Conservation (phyloP, 2,888 invertebrate genomes). For the Actias luna region DNA sequence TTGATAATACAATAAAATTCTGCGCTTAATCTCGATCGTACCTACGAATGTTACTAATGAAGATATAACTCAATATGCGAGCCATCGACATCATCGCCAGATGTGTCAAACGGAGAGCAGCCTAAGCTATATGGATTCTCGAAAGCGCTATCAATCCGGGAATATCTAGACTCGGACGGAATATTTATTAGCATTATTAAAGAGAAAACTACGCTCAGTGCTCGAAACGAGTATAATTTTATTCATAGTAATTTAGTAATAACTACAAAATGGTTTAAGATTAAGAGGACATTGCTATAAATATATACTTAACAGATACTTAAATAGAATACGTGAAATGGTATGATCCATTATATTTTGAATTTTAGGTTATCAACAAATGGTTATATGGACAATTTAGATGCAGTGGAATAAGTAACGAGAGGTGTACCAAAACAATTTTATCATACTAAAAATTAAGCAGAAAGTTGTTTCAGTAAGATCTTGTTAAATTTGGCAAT, state of each 20-base stretch:
- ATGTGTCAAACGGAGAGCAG: conserved; percentile 12
- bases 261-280: background rate
- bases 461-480: background rate
- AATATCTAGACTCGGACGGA: conserved; percentile 26
- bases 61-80: background rate
- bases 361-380: background rate
- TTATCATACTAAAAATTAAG: too few species aligned
- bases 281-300: background rate
- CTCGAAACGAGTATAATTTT: conserved; percentile 14
- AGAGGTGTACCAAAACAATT: too few species aligned
- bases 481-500: background rate
- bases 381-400: background rate
- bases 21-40: background rate
- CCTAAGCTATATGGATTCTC: conserved; percentile 26
- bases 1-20: background rate
- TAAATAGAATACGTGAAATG: background rate
- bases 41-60: background rate
- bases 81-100: conserved; percentile 1
- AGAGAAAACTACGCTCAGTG: conserved; percentile 11
- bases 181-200: conserved; percentile 31
- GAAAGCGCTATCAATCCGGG: conserved; percentile 22
- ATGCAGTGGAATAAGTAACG: background rate
- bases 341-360: background rate
- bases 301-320: background rate
- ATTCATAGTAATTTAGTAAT: conserved; percentile 1